A percentile compares a stretch with the other conserved stretches of the same genome.
phyloP scores from a whole-genome alignment of 2,113 vertebrate genomes.

The Rhinopithecus roxellana region DNA sequence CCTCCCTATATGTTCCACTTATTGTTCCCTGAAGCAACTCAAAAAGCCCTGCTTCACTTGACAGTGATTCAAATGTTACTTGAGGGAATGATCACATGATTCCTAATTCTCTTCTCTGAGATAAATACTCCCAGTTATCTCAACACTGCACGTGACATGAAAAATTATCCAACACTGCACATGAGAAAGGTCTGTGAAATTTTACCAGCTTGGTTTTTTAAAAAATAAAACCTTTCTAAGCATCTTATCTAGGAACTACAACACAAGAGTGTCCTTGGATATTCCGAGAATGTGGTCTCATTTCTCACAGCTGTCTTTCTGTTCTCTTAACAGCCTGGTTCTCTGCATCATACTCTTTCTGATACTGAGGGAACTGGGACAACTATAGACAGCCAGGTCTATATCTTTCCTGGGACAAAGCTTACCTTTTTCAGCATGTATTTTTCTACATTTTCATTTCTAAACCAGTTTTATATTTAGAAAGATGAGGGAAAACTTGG shows the following conservation, averaged over 20 bases:
- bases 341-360: not conserved
- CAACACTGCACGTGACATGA: not conserved
- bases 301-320: not conserved
- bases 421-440: not conserved
- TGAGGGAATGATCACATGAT: not conserved
- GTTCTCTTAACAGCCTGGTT: not conserved
- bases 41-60: not conserved
- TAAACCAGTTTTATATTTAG: slow-evolving; percentile 30
- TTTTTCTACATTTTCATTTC: not conserved
- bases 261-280: not conserved
- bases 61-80: not conserved
- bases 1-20: not conserved
- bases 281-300: not conserved
- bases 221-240: not conserved
- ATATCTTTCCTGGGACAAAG: not conserved
- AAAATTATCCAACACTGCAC: slow-evolving; percentile 15
- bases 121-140: slow-evolving; percentile 5
- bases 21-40: not conserved
- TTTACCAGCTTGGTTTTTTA: not conserved
- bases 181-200: not conserved
- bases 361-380: not conserved
- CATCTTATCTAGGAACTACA: slow-evolving; percentile 26
- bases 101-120: not conserved
- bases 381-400: not conserved
- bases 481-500: not conserved